phyloP scores from a whole-genome alignment of 2,888 invertebrate genomes.

The Polyommatus iphigenia region DNA sequence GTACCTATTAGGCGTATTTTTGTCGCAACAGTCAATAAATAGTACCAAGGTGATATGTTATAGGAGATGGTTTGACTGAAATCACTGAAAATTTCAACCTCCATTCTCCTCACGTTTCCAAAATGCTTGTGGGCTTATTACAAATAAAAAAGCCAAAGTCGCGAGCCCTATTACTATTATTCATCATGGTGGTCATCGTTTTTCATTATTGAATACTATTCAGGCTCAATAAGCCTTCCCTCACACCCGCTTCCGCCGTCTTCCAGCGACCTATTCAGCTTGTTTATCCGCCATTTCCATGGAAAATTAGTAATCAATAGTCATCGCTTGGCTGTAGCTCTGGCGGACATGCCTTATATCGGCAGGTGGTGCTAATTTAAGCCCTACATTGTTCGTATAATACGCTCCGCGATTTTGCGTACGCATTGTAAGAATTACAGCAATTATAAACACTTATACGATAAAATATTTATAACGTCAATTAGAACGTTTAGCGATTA shows the following conservation, averaged over 20 bases:
- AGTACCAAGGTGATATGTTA: no score
- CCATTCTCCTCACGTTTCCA: not conserved
- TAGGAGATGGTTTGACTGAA: no score
- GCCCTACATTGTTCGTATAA: slow-evolving; percentile 48
- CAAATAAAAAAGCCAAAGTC: not conserved
- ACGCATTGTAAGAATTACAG: slow-evolving; percentile 27
- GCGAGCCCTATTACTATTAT: not conserved
- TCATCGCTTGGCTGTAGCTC: not conserved
- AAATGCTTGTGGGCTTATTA: not conserved
- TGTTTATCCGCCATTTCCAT: not conserved
- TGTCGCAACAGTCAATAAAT: no score
- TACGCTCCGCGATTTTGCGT: slow-evolving; percentile 11
- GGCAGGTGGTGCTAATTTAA: slow-evolving; percentile 63
- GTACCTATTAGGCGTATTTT: no score
- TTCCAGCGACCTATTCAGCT: not conserved
- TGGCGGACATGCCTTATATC: slow-evolving; percentile 35
- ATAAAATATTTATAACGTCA: slow-evolving; percentile 6
- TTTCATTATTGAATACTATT: no score
- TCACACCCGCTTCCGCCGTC: no score
- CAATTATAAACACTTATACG: slow-evolving; percentile 23
- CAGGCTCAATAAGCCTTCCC: not conserved
- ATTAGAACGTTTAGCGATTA: slow-evolving; percentile 9
- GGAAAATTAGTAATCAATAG: not conserved
- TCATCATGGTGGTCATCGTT: not conserved
- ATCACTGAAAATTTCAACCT: not conserved